A percentile compares a stretch with the other conserved stretches of the same genome.
Evolutionary conservation across 2,113 vertebrate species (phyloP).

Genomic region (Myanophis thanlyinensis): DNA sequence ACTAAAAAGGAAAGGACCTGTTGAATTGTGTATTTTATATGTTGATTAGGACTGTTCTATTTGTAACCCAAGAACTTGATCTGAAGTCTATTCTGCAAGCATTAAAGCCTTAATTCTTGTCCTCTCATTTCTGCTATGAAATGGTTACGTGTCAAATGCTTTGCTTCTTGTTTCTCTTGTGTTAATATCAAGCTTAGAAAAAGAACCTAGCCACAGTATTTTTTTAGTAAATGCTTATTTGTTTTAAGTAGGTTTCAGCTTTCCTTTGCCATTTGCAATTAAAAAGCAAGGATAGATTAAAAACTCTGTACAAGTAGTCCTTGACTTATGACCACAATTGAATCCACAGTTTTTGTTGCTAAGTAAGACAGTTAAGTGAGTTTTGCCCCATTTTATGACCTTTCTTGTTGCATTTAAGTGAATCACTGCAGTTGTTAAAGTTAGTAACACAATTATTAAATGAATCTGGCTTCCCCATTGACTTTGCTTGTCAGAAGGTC

Average conservation of each 20-base stretch:
- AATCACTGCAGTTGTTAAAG: neutral
- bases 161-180: neutral
- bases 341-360: neutral
- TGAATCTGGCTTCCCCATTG: neutral
- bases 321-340: neutral
- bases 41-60: neutral
- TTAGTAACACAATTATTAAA: neutral
- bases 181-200: neutral
- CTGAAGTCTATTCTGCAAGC: neutral
- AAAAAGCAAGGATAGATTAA: neutral
- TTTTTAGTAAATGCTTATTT: neutral
- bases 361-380: neutral
- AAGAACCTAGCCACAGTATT: neutral
- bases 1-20: neutral
- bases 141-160: neutral
- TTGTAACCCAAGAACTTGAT: neutral
- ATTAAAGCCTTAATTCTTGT: neutral
- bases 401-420: neutral
- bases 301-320: neutral
- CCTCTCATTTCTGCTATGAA: neutral
- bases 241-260: neutral
- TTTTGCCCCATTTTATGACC: neutral
- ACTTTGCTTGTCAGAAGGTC: neutral
- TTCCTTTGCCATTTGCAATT: neutral
- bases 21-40: neutral